Percentiles rank a stretch among this genome's conserved stretches.
These are phyloP conservation scores for Zosterops japonicus DNA, from an alignment of 2,113 vertebrate species.

Conservation along the genomic window DNA sequence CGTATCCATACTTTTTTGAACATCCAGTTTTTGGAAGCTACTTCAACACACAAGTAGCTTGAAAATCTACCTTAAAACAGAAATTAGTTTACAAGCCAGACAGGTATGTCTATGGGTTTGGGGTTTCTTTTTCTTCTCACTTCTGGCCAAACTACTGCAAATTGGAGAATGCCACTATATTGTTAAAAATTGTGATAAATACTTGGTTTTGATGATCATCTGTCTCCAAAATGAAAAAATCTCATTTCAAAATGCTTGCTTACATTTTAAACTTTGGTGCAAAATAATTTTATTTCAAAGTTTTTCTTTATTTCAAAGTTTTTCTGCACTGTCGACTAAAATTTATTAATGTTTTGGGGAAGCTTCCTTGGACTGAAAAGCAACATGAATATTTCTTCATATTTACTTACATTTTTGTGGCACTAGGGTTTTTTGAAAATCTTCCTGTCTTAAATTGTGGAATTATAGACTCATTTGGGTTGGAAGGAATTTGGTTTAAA, in stretches of 20 bases:
- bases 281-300: not conserved
- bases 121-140: not conserved
- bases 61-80: not conserved
- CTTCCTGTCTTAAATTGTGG: not conserved
- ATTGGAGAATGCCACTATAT: not conserved
- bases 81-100: not conserved
- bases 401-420: not conserved
- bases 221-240: not conserved
- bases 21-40: not conserved
- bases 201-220: not conserved
- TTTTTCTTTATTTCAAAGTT: not conserved
- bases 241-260: not conserved
- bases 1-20: not conserved
- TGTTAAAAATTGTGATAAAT: not conserved
- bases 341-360: not conserved
- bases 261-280: not conserved
- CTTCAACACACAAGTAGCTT: not conserved
- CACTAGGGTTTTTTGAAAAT: not conserved
- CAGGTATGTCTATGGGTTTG: not conserved
- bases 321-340: not conserved
- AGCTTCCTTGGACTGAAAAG: not conserved
- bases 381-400: not conserved
- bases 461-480: not conserved
- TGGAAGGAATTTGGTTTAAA: not conserved
- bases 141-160: not conserved